Evolutionary conservation across 1,140 invertebrate species (phyloP).

Genomic region (Ruditapes philippinarum): DNA sequence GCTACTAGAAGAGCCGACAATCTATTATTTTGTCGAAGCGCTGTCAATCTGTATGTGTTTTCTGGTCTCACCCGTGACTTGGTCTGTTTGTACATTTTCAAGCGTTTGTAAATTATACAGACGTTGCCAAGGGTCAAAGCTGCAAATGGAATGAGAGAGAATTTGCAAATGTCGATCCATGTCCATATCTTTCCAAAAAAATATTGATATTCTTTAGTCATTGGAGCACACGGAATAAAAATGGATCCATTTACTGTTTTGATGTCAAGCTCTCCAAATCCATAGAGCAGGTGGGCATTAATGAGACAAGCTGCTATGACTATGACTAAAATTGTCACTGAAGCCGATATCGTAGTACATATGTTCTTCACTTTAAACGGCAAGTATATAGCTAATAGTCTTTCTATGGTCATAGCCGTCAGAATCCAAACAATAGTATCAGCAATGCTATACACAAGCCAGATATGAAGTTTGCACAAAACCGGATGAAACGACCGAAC

Average conservation of each 20-base stretch:
- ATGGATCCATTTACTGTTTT: not conserved
- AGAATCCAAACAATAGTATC: slow-evolving; percentile 77
- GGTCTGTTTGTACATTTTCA: slow-evolving; percentile 14
- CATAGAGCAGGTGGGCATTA: slow-evolving; percentile 75
- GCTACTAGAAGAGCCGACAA: slow-evolving; percentile 72
- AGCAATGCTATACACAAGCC: slow-evolving; percentile 70
- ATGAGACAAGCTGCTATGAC: slow-evolving; percentile 38
- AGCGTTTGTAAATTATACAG: slow-evolving; percentile 69
- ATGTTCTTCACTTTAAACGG: slow-evolving; percentile 69
- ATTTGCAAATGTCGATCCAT: slow-evolving; percentile 76
- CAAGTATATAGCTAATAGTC: slow-evolving; percentile 72
- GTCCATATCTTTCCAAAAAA: slow-evolving; percentile 69
- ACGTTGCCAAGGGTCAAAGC: slow-evolving; percentile 72
- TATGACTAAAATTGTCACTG: slow-evolving; percentile 57
- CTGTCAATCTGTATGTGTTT: not conserved
- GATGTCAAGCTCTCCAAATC: slow-evolving; percentile 10
- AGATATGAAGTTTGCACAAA: slow-evolving; percentile 72
- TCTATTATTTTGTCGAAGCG: not conserved
- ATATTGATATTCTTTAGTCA: slow-evolving; percentile 47
- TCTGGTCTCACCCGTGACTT: not conserved
- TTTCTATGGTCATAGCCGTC: slow-evolving; percentile 77
- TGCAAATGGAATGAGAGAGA: slow-evolving; percentile 68
- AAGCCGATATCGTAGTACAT: slow-evolving; percentile 62
- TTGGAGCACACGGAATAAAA: slow-evolving; percentile 2
- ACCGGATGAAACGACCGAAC: slow-evolving; percentile 52